phyloP scores from a whole-genome alignment of 2,888 invertebrate genomes.

The Eupithecia pulchellata region DNA sequence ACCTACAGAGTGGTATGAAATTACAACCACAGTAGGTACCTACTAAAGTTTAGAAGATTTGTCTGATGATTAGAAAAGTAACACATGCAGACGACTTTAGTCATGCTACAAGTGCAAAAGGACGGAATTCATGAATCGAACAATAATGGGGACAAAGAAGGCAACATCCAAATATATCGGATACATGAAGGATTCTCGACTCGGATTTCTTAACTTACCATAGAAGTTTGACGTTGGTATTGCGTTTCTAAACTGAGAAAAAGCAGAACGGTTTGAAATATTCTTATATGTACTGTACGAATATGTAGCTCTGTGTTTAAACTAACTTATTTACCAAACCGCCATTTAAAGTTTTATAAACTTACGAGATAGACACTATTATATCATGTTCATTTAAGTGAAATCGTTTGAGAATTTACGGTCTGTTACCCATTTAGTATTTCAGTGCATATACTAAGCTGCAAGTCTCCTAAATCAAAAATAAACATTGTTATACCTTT shows the following conservation, averaged over 20 bases:
- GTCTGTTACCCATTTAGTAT: too few species aligned
- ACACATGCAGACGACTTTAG: conserved; percentile 19
- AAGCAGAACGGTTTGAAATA: conserved; percentile 32
- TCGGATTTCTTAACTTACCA: conserved; percentile 34
- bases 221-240: conserved; percentile 25
- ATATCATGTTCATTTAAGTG: too few species aligned
- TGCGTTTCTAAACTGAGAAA: conserved; percentile 40
- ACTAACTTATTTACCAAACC: too few species aligned
- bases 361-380: too few species aligned
- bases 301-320: not conserved
- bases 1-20: not conserved
- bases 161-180: conserved; percentile 33
- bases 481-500: too few species aligned
- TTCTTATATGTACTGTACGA: not conserved
- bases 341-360: too few species aligned
- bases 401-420: too few species aligned
- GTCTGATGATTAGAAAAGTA: not conserved
- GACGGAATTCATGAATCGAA: conserved; percentile 25
- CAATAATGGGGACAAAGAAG: conserved; percentile 26
- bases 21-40: not conserved
- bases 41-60: not conserved
- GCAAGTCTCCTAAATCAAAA: too few species aligned
- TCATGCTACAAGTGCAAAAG: conserved; percentile 31
- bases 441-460: too few species aligned
- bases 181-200: conserved; percentile 23